Conservation (phyloP, 2,888 invertebrate species). For the Lasioglossum marginatum region DNA sequence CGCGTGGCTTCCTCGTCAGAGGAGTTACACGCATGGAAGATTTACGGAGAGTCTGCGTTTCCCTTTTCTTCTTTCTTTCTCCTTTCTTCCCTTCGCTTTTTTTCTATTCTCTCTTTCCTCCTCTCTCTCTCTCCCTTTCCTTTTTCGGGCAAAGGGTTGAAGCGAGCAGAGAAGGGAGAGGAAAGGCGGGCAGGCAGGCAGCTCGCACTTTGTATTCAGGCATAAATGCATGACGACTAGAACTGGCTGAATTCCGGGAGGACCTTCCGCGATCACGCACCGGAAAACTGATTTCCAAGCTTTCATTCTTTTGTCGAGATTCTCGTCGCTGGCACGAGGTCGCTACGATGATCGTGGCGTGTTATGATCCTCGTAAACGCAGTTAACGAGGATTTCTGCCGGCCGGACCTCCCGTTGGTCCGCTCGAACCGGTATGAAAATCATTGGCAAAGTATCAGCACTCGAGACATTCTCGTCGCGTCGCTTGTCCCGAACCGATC, state of each 20-base stretch:
- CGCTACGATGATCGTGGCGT: neutral
- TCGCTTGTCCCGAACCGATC: neutral
- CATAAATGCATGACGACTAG: slow-evolving; percentile 55
- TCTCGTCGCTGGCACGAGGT: neutral
- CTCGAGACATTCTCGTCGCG: neutral
- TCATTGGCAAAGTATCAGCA: neutral
- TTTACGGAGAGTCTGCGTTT: slow-evolving; percentile 78
- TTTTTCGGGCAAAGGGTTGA: slow-evolving; percentile 15
- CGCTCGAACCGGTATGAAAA: slow-evolving; percentile 2
- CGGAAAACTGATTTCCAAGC: neutral
- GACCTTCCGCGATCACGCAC: neutral
- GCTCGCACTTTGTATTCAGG: slow-evolving; percentile 58
- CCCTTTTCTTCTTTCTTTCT: slow-evolving; percentile 51
- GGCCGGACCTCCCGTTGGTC: neutral
- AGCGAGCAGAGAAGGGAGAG: neutral
- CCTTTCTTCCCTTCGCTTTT: slow-evolving; percentile 27
- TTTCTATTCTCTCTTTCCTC: slow-evolving; percentile 23
- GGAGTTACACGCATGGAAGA: slow-evolving; percentile 83
- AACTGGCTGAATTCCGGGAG: slow-evolving; percentile 32
- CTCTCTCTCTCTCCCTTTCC: neutral
- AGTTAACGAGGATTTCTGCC: neutral
- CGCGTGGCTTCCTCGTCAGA: slow-evolving; percentile 80
- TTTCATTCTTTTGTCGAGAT: neutral
- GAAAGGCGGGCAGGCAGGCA: neutral
- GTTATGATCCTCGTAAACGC: neutral